Conservation (phyloP, 2,797 vertebrate species). For the Myripristis murdjan region DNA sequence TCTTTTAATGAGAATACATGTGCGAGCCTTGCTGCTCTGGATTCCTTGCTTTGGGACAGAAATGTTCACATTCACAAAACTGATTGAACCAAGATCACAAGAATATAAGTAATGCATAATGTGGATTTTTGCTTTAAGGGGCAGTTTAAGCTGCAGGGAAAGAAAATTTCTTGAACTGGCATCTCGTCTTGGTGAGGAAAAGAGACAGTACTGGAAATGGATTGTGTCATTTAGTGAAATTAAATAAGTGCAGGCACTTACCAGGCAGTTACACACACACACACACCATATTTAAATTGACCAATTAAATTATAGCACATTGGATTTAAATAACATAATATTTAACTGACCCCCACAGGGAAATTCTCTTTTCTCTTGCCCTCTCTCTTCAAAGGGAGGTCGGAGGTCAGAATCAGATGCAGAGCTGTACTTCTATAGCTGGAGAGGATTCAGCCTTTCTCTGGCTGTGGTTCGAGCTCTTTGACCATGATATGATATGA, state of each 20-base stretch:
- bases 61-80: slow-evolving; percentile 53
- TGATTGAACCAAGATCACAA: slow-evolving; percentile 50
- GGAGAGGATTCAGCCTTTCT: too few relatives aligned
- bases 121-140: slow-evolving; percentile 43
- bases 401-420: too few relatives aligned
- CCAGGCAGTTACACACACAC: slow-evolving; percentile 5
- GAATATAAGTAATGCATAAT: slow-evolving; percentile 35
- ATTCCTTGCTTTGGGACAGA: slow-evolving; percentile 37
- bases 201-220: slow-evolving; percentile 30
- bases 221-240: slow-evolving; percentile 47
- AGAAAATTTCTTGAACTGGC: slow-evolving; percentile 31
- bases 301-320: slow-evolving; percentile 33
- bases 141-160: slow-evolving; percentile 31
- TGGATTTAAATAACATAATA: slow-evolving; percentile 13
- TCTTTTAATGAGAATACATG: slow-evolving; percentile 39
- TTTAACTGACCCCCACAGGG: slow-evolving; percentile 7
- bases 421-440: too few relatives aligned
- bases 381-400: too few relatives aligned
- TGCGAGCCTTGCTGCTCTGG: slow-evolving; percentile 15
- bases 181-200: slow-evolving; percentile 40
- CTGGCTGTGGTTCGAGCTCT: too few relatives aligned
- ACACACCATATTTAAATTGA: slow-evolving; percentile 17
- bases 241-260: slow-evolving; percentile 24
- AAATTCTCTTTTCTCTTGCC: background rate
- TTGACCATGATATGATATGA: too few relatives aligned